Evolutionary conservation across 2,888 invertebrate genomes (phyloP), one percentile per base, ranked within the genome.

Genomic region (Leptinotarsa haldemani): DNA sequence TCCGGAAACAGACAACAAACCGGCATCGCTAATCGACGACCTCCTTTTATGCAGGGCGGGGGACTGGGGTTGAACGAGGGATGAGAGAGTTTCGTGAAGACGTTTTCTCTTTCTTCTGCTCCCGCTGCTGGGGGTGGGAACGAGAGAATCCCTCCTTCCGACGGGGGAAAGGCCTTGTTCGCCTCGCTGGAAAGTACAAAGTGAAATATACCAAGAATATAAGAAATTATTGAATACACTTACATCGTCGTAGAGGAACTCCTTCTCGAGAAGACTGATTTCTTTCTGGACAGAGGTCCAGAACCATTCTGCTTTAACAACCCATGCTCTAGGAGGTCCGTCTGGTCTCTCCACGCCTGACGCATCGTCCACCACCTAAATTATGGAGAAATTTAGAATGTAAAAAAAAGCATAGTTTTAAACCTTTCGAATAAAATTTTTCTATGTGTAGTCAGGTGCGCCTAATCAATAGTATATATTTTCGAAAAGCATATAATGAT

Each of bases 271-370:
- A 76, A 97, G 96, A 83, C 95, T 94, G 79, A 95, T 95, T 84
- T 97, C 97, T 90, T 98, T 97, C 88, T 98, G 98, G 77, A 98
- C 96, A 65, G 97, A 97, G 53, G 95, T 96, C 98, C 98, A 99
- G 89, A 98, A 98, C 98, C 98, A 98, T 89, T 98, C 96, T 7
- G 95, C 95, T 88, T 95, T 96, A 70, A 97, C 94, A 78, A 96
- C 90, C 85, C 93, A 93, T 46, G 94, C 93, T 81, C 91, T 91
- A 18, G 88, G 84, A 77, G 91, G 88, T 69, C 87, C 89, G 76
- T 93, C 92, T 71, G 93, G 91, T 71, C 85, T 82, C 84, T 94
- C 94, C 63, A 93, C 93, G 78, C 93, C 91, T 67, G 92, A 89
- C 82, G 91, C 93, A 85, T 95, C 95, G 87, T 96, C 96, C 73